Percentiles rank a stretch among this genome's conserved stretches.
phyloP scores from a whole-genome alignment of 1,140 invertebrate species.

The Hylaeus anthracinus region DNA sequence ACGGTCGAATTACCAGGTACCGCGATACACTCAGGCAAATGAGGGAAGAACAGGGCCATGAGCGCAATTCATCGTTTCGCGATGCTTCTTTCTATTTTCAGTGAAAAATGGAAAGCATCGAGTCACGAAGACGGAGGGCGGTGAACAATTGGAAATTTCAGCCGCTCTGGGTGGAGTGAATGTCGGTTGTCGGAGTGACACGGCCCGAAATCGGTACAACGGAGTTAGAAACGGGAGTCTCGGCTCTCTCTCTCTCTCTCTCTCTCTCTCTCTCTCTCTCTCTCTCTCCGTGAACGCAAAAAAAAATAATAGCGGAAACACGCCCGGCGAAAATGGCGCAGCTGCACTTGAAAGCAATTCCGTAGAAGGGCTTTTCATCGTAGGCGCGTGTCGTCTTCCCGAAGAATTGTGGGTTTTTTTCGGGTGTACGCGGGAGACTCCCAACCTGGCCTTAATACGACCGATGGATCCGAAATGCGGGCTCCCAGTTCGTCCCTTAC shows the following conservation, averaged over 20 bases:
- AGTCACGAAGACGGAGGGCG: not conserved
- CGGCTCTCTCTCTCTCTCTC: no score
- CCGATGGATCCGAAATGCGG: not conserved
- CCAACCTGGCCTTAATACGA: not conserved
- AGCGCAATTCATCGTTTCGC: constrained; percentile 37
- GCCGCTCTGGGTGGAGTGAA: not conserved
- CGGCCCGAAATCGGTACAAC: constrained; percentile 33
- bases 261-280: no score
- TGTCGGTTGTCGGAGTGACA: constrained; percentile 33
- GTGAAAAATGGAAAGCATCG: constrained; percentile 27
- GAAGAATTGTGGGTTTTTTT: not conserved
- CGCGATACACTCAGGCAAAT: constrained; percentile 37
- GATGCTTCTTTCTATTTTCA: constrained; percentile 28
- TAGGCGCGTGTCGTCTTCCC: constrained; percentile 1
- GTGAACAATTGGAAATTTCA: constrained; percentile 39
- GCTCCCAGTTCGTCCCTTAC: not conserved
- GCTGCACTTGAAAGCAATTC: constrained; percentile 40
- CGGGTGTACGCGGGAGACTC: no score
- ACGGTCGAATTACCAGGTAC: constrained; percentile 28
- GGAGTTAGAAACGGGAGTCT: constrained; percentile 23
- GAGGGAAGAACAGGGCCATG: constrained; percentile 32
- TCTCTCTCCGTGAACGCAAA: not conserved
- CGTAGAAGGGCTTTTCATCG: constrained; percentile 31
- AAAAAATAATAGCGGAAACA: not conserved
- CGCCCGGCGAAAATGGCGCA: constrained; percentile 10